Evolutionary conservation across 2,888 invertebrate species (phyloP), one percentile per base, ranked within the genome.

Genomic region (Bimastos eiseni): DNA sequence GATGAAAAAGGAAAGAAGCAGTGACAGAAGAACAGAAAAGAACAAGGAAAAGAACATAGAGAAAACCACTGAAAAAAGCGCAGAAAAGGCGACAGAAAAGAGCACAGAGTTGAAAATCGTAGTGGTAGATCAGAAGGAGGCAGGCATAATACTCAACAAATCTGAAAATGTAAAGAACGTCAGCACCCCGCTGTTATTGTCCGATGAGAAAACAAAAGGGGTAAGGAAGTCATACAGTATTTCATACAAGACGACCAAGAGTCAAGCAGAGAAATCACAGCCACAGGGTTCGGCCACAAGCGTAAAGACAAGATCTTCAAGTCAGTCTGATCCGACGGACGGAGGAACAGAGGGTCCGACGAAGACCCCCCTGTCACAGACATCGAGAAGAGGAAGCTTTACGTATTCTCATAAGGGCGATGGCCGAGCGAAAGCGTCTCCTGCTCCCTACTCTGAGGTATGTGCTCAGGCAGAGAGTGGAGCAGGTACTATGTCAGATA

Each of bases 171-270:
- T 70, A n/a, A 70, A 70, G 70, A 70, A 70, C n/a, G n/a, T n/a
- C 70, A 70, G n/a, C 70, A 33, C 86, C 36, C 36, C 86, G 33
- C 33, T 4, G 17, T 36, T 11, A 33, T 6, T 33, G 33, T 34
- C 34, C 5, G 86, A 37, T 19, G 86, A 86, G 5, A 86, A 86
- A 37, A 86, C 86, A 36, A 86, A 86, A 36, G 34, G 21, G 24
- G 34, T 86, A 36, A 86, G 36, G 86, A 86, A 86, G 11, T 34
- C 86, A 24, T 86, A 37, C 86, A 86, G 86, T 37, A 86, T 86
- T 86, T 86, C 86, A 15, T 86, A 36, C 37, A 86, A 36, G 37
- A 17, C 24, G 34, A 86, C 86, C 8, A 37, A 70, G 70, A 70
- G 70, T 70, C 70, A 30, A n/a, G 70, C 70, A 70, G 70, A 70